Evolutionary conservation across 2,888 invertebrate genomes (phyloP).

Genomic region (Leptopilina drosophilae): DNA sequence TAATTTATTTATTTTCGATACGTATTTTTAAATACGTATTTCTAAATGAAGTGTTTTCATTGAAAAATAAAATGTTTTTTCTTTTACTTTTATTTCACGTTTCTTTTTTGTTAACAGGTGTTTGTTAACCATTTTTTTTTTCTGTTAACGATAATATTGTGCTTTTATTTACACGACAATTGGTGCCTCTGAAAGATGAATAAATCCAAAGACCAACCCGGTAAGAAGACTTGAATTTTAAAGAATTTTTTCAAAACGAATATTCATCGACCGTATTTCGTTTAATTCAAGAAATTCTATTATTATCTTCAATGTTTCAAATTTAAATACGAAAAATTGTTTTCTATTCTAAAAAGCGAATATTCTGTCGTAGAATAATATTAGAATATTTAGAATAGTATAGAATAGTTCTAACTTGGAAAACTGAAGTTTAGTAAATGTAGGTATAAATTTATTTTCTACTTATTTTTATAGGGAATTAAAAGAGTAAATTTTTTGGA

Average conservation of each 20-base stretch:
- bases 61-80: not conserved
- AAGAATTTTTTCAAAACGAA: too few species aligned
- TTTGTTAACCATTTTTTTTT: too few species aligned
- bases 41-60: not conserved
- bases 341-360: too few species aligned
- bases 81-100: conserved; percentile 7
- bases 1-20: conserved; percentile 4
- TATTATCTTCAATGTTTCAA: not conserved
- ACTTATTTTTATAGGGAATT: too few species aligned
- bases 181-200: not conserved
- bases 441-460: too few species aligned
- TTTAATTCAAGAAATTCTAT: not conserved
- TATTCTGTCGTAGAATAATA: too few species aligned
- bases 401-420: too few species aligned
- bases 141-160: not conserved
- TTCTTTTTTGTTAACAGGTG: not conserved
- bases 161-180: conserved; percentile 25
- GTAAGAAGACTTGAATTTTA: too few species aligned
- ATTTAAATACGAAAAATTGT: not conserved
- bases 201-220: not conserved
- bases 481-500: too few species aligned
- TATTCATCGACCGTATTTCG: too few species aligned
- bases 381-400: too few species aligned
- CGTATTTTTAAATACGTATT: not conserved
- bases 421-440: too few species aligned